Percentiles rank a stretch among this genome's conserved stretches.
These are phyloP conservation scores for Rhyzopertha dominica DNA, from an alignment of 1,140 invertebrate genomes.

Conservation along the genomic window DNA sequence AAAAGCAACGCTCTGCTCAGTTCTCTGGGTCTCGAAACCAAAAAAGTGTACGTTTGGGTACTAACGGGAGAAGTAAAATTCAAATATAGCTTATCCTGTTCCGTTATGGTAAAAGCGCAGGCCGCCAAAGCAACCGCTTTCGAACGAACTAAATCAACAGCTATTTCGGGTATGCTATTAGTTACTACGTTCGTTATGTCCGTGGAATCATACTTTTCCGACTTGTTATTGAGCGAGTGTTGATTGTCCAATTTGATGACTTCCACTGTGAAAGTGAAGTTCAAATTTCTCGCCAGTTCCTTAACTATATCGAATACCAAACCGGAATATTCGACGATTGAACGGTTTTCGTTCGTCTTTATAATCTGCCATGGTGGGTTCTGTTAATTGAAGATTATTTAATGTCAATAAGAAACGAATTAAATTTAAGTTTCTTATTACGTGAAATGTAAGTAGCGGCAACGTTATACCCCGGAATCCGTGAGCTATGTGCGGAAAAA, in stretches of 20 bases:
- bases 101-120: slow-evolving; percentile 64
- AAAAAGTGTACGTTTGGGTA: slow-evolving; percentile 71
- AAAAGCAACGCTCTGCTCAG: slow-evolving; percentile 76
- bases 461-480: slow-evolving; percentile 71
- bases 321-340: slow-evolving; percentile 56
- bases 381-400: no score
- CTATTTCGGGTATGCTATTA: slow-evolving; percentile 43
- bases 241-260: slow-evolving; percentile 27
- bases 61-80: slow-evolving; percentile 78
- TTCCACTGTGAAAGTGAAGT: slow-evolving; percentile 64
- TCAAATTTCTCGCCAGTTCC: slow-evolving; percentile 69
- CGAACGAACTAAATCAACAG: slow-evolving; percentile 44
- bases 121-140: slow-evolving; percentile 64
- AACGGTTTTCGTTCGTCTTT: slow-evolving; percentile 51
- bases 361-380: slow-evolving; percentile 82
- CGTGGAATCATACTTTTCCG: neutral
- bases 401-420: no score
- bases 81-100: slow-evolving; percentile 55
- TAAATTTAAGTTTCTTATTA: no score
- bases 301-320: slow-evolving; percentile 76
- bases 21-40: slow-evolving; percentile 68
- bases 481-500: slow-evolving; percentile 74
- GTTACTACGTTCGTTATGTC: slow-evolving; percentile 22
- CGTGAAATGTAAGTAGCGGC: slow-evolving; percentile 64
- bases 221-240: neutral